Base-by-base conservation (phyloP, 2,888 invertebrate genomes). In the Serripes groenlandicus region DNA sequence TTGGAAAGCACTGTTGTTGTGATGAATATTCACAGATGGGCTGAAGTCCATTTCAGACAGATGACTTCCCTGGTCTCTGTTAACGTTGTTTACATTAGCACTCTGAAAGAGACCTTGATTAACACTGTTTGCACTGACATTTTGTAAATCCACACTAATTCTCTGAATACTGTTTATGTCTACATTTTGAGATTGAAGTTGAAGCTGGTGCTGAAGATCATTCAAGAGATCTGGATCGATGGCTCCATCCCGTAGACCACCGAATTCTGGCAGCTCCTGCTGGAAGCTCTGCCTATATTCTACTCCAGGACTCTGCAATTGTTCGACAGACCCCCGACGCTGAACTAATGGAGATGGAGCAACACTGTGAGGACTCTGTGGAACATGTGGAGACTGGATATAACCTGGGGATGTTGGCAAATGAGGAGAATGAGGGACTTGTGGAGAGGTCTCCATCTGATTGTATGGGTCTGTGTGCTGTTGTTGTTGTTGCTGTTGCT, bases 281-380 rank as follows among this genome's bases (percentile, higher is more conserved):
- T 52, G 66, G 28, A 77, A 66, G 28, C 35, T 72, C 49, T 60
- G 73, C 26, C 56, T 64, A 32, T 76, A 76, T 28, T 77, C 68
- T 37, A 77, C 71, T 30, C 60, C 52, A 4, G 79, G 83, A 76
- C 80, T 85, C 74, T 77, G 79, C 21, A 82, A 54, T 18, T 73
- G 73, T 37, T 89, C 89, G 28, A 89, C 78, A 21, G 89, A 87
- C 28, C 81, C 76, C 73, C 85, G 88, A 60, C 85, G 78, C 66
- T 88, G 88, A 32, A 88, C 34, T 49, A 85, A 49, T 42, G 83
- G 85, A 54, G 86, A 84, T 72, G 80, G 85, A 23, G 82, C 71
- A 21, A 75, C 75, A 42, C 42, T 66, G 28, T 66, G 81, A 4
- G 79, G 79, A 35, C 81, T 78, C 60, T 78, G 78, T 7, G 70